Percentiles rank a stretch among this genome's conserved stretches.
Evolutionary conservation across 2,888 invertebrate genomes (phyloP).

Genomic region (Agrochola circellaris): DNA sequence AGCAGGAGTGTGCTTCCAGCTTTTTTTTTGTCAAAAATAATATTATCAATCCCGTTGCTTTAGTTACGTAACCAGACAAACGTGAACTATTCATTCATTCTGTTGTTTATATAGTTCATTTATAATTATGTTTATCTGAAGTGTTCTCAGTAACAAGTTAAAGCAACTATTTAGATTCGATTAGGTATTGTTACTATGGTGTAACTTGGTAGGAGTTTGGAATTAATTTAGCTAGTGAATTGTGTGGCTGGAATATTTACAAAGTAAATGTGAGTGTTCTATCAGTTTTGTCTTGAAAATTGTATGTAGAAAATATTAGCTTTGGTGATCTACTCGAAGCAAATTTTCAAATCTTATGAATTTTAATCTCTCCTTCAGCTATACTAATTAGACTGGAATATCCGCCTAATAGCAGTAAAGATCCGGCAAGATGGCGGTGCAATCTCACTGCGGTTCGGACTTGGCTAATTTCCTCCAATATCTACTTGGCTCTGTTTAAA

Average conservation of each 20-base stretch:
- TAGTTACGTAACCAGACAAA: neutral
- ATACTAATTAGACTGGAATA: slow-evolving; percentile 9
- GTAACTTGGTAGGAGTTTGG: slow-evolving; percentile 14
- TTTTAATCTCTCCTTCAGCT: slow-evolving; percentile 1
- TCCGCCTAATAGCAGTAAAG: slow-evolving; percentile 7
- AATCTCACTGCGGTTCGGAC: slow-evolving; percentile 44
- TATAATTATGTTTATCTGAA: neutral
- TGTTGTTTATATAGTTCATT: slow-evolving; percentile 3
- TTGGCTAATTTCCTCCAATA: slow-evolving; percentile 45
- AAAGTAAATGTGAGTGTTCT: neutral
- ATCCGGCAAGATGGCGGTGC: slow-evolving; percentile 20
- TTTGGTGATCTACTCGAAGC: neutral
- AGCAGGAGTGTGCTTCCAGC: neutral
- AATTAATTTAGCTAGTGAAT: slow-evolving; percentile 17
- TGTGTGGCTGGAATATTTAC: neutral
- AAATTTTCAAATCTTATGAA: neutral
- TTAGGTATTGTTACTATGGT: slow-evolving; percentile 10
- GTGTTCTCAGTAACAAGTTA: slow-evolving; percentile 26
- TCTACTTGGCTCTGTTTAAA: slow-evolving; percentile 45
- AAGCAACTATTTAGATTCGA: slow-evolving; percentile 35
- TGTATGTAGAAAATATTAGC: neutral
- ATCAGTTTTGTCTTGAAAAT: neutral
- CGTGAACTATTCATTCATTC: neutral
- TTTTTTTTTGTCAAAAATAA: neutral
- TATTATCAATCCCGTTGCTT: neutral